Conservation (phyloP, 2,113 vertebrate species). For the Barnardius zonarius region DNA sequence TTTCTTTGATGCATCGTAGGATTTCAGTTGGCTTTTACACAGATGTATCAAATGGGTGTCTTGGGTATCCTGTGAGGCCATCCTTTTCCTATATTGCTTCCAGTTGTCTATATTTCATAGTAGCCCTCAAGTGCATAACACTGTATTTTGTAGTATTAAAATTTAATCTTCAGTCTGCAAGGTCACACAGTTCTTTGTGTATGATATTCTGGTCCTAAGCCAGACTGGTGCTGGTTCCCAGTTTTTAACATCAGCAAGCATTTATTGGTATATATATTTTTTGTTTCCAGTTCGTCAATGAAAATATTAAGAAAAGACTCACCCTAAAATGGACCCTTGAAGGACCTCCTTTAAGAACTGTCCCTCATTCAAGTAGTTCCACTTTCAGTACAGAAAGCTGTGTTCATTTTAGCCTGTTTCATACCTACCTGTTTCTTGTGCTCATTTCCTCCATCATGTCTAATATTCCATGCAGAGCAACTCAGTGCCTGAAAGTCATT, state of each 20-base stretch:
- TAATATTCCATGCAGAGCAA: not conserved
- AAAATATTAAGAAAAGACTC: not conserved
- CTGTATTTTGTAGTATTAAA: not conserved
- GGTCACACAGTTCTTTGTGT: not conserved
- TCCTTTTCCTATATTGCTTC: not conserved
- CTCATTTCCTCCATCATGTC: not conserved
- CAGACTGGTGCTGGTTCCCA: not conserved
- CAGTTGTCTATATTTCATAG: not conserved
- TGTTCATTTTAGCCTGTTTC: not conserved
- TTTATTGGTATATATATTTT: not conserved
- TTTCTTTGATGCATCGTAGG: not conserved
- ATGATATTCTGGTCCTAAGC: not conserved
- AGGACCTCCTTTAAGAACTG: not conserved
- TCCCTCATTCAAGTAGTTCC: not conserved
- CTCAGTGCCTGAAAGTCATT: not conserved
- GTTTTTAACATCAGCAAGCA: not conserved
- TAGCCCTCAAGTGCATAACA: not conserved
- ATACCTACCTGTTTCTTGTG: not conserved
- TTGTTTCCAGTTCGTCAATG: not conserved
- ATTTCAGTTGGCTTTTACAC: not conserved
- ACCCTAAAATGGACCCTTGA: not conserved
- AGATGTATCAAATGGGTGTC: not conserved
- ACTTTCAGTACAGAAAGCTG: not conserved
- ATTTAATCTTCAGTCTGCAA: not conserved
- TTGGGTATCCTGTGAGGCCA: not conserved